phyloP scores from a whole-genome alignment of 1,140 invertebrate genomes.

The Hermetia illucens region DNA sequence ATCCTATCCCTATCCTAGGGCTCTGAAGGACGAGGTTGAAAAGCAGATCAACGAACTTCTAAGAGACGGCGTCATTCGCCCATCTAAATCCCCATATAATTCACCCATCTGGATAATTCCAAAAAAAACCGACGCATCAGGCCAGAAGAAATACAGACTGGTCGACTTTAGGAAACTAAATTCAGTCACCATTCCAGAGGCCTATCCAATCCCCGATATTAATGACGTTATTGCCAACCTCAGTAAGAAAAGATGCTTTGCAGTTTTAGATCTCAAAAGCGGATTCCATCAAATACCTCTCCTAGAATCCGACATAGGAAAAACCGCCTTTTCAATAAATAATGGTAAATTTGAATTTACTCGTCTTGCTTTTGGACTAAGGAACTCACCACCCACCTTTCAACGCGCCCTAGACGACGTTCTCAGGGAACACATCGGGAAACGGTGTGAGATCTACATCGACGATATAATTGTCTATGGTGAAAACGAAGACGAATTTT shows the following conservation, averaged over 20 bases:
- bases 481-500: conserved; percentile 16
- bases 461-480: conserved; percentile 15
- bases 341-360: conserved; percentile 27
- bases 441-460: conserved; percentile 10
- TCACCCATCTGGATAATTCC: not conserved
- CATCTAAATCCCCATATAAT: not conserved
- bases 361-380: conserved; percentile 31
- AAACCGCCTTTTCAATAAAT: conserved; percentile 28
- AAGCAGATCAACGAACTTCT: not conserved
- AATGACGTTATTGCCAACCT: conserved; percentile 27
- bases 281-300: conserved; percentile 34
- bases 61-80: not conserved
- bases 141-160: not conserved
- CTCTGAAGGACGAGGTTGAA: not conserved
- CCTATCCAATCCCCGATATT: conserved; percentile 33
- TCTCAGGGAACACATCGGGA: conserved; percentile 4
- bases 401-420: conserved; percentile 12
- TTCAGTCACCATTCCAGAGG: conserved; percentile 14
- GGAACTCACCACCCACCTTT: conserved; percentile 14
- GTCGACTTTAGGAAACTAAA: conserved; percentile 5
- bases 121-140: not conserved
- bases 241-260: conserved; percentile 25
- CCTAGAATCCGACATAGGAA: conserved; percentile 17
- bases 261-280: conserved; percentile 23
- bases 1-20: not conserved